Conservation (phyloP, 2,113 vertebrate genomes). For the Callorhinus ursinus region DNA sequence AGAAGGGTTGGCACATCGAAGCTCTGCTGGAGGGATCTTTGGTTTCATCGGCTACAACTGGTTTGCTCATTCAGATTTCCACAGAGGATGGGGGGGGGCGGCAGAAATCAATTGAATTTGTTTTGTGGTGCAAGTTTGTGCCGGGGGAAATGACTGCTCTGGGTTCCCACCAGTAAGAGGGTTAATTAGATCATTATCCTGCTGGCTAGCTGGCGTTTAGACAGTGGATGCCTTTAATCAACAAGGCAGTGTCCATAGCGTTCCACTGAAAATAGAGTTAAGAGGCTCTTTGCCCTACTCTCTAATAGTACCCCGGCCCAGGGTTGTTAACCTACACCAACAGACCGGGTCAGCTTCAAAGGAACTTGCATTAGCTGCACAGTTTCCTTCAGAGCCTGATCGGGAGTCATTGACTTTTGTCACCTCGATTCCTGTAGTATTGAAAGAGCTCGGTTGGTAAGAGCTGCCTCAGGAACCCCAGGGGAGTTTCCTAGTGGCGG, state of each 20-base stretch:
- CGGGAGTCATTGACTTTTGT: not conserved
- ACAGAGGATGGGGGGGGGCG: not conserved
- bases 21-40: not conserved
- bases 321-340: not conserved
- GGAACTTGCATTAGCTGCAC: not conserved
- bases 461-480: not conserved
- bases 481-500: not conserved
- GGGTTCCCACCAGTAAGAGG: not conserved
- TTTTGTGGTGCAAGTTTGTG: constrained; percentile 57
- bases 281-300: not conserved
- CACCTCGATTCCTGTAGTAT: not conserved
- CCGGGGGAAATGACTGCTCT: not conserved
- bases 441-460: constrained; percentile 1
- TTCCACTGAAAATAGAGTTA: not conserved
- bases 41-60: not conserved
- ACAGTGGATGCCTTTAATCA: constrained; percentile 13
- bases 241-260: not conserved
- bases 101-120: constrained; percentile 63
- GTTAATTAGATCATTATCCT: constrained; percentile 24
- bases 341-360: not conserved
- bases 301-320: not conserved
- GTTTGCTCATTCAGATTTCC: constrained; percentile 18
- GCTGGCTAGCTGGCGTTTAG: not conserved
- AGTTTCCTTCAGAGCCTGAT: not conserved
- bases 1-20: not conserved